Evolutionary conservation across 2,888 invertebrate species (phyloP), one percentile per base, ranked within the genome.

Genomic region (Nemoura dubitans): DNA sequence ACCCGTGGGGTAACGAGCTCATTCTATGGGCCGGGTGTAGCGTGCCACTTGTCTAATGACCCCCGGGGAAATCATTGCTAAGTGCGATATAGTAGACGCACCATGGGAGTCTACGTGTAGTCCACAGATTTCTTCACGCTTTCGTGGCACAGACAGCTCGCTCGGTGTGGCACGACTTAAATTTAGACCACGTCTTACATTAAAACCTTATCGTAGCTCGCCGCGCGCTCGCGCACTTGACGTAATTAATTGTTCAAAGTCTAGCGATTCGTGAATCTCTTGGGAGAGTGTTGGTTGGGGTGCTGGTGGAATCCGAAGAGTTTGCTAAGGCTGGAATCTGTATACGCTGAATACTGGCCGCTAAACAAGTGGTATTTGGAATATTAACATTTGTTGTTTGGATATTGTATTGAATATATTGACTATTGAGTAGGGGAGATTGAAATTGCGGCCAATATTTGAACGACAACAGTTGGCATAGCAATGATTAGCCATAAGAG

Each of bases 381-480:
- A 21, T 59, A 59, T 59, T 59, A 21, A 59, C 21, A 59, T 59
- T 59, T 59, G 21, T 59, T 59, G 21, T 59, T 59, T 21, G 59
- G 59, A 59, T 59, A 59, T 36, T 36, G 10, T 59, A 59, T 59
- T 21, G 59, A 59, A 59, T 59, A 59, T 59, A 59, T 59, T 21
- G 85, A 76, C 3, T 59, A 59, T 59, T 21, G 85, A 76, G 27
- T 26, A 85, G 59, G 85, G 76, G 27, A 76, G 85, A 30, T 16
- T 26, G 28, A 76, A 76, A 84, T 27, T 27, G 28, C 7, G 81
- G 30, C 30, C 27, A 81, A 81, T 81, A 81, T 81, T 81, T 30
- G 80, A 30, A 28, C 30, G 81, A 81, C n/a, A 81, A 81, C 30
- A 81, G 78, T 78, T 78, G 78, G 78, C 78, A 27, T 59, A 59